Evolutionary conservation across 2,113 vertebrate genomes (phyloP).

Genomic region (Cheirogaleus medius): DNA sequence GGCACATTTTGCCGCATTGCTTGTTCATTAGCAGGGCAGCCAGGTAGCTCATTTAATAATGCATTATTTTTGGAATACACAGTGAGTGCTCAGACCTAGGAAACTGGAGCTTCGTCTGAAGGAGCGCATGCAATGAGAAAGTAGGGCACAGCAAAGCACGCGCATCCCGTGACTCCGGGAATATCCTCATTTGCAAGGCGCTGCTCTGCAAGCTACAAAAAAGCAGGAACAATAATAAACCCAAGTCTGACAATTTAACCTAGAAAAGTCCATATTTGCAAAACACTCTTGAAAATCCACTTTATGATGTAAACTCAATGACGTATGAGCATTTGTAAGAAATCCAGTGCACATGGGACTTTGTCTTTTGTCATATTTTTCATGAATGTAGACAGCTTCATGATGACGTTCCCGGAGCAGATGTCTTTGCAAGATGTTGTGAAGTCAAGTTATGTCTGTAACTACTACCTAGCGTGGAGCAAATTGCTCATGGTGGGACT

Average conservation of each 20-base stretch:
- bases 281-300: background rate
- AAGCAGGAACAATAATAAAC: background rate
- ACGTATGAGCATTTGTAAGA: background rate
- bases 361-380: background rate
- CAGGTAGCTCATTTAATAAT: background rate
- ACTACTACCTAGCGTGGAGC: too few relatives aligned
- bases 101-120: background rate
- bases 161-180: too few relatives aligned
- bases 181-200: background rate
- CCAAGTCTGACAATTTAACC: fast-evolving
- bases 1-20: background rate
- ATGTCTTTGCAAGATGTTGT: fast-evolving
- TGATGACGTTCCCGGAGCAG: fast-evolving
- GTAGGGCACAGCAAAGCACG: background rate
- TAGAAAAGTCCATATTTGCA: background rate
- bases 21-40: background rate
- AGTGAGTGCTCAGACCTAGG: too few relatives aligned
- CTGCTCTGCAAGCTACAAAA: background rate
- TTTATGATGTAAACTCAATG: too few relatives aligned
- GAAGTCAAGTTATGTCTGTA: background rate
- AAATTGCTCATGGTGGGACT: background rate
- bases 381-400: background rate
- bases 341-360: background rate
- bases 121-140: background rate
- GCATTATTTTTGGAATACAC: background rate